Base-by-base conservation (phyloP, 37 sponge, comb jelly and placozoan genomes). In the Haliclona indistincta region DNA sequence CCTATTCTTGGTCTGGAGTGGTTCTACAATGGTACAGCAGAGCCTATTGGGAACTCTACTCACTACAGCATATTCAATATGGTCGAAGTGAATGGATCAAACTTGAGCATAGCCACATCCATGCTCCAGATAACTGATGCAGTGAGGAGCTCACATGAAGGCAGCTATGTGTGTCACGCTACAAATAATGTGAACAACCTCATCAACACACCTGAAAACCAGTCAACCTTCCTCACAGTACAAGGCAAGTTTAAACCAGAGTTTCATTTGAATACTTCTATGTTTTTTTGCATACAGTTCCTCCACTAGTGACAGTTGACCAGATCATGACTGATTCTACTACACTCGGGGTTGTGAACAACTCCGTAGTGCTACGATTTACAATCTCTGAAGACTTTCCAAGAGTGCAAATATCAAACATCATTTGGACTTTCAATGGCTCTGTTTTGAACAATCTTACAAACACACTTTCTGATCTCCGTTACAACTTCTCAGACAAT, bases 341-440 rank as follows among this genome's bases (percentile, higher is more conserved):
- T 25, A 7, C 28, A 58, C 7, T n/a, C n/a, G 60, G 60, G 7
- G 28, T 58, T 25, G 60, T 25, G 28, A 26, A 26, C 7, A 20
- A 58, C 6, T 25, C 26, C 28, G n/a, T 58, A 7, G 26, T n/a
- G 7, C 60, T 58, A 8, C 11, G 6, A 58, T 58, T 58, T 26
- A n/a, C 26, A n/a, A 58, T 58, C 60, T 25, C 60, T 25, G 6
- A 58, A 25, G 60, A 58, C n/a, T 20, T 25, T 58, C 60, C 60
- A 58, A 20, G 11, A 25, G 60, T 58, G n/a, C 13, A 58, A 8
- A n/a, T 20, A 26, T n/a, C 22, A 6, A 58, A 58, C 60, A 58
- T 58, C 7, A 20, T 6, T 6, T 58, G 60, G 60, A n/a, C 22
- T 20, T 58, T 58, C 26, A 25, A 6, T n/a, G 22, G 26, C n/a